Conservation (phyloP, 1,140 invertebrate genomes). For the Cydia strobilella region DNA sequence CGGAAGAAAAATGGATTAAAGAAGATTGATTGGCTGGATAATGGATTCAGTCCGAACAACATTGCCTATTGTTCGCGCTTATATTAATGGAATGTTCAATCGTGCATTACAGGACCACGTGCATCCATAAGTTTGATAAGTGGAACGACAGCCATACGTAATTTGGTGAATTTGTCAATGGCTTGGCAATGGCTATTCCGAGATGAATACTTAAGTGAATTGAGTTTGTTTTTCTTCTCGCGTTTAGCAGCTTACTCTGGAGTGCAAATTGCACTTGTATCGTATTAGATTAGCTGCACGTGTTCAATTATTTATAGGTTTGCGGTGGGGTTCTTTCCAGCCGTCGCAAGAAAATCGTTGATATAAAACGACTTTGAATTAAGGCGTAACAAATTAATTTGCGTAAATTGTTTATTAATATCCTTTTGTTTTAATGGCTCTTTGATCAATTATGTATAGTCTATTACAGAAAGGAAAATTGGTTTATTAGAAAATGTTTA, state of each 20-base stretch:
- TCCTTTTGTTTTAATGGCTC: slow-evolving; percentile 16
- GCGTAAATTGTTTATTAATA: slow-evolving; percentile 26
- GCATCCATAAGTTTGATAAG: slow-evolving; percentile 25
- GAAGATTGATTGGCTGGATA: slow-evolving; percentile 21
- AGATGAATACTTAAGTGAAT: not conserved
- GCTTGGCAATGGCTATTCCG: too few relatives aligned
- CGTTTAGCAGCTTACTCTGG: not conserved
- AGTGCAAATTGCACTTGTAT: slow-evolving; percentile 24
- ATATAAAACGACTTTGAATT: slow-evolving; percentile 11
- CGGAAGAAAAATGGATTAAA: slow-evolving; percentile 31
- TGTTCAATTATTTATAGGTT: slow-evolving; percentile 36
- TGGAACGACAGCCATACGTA: slow-evolving; percentile 33
- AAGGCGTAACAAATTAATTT: slow-evolving; percentile 25
- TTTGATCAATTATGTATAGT: slow-evolving; percentile 1
- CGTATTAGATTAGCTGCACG: slow-evolving; percentile 11
- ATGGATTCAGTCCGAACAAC: slow-evolving; percentile 21
- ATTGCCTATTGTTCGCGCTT: slow-evolving; percentile 1
- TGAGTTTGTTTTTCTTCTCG: slow-evolving; percentile 17
- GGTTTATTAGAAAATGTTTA: slow-evolving; percentile 4
- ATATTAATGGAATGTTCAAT: slow-evolving; percentile 28
- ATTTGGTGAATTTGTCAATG: slow-evolving; percentile 12
- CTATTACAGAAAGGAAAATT: slow-evolving; percentile 13
- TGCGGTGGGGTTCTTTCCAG: slow-evolving; percentile 3
- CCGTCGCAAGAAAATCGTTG: not conserved
- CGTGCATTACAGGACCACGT: slow-evolving; percentile 12